Evolutionary conservation across 2,797 vertebrate genomes (phyloP).

Genomic region (Danionella dracula): DNA sequence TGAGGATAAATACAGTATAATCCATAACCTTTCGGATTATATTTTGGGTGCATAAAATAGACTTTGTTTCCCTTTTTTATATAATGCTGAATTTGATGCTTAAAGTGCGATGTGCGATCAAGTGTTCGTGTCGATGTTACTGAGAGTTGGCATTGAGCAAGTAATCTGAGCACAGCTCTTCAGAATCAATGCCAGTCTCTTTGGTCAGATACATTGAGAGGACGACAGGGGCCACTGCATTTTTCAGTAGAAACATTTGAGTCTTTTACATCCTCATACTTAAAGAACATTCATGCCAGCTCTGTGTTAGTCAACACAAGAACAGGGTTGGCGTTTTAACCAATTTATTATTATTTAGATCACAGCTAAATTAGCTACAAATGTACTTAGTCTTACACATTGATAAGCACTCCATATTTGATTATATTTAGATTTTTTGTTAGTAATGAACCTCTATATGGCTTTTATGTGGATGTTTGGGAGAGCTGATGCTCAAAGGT

Average conservation of each 20-base stretch:
- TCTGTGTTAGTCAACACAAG: too few species aligned
- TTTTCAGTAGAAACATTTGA: too few species aligned
- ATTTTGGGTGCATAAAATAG: too few species aligned
- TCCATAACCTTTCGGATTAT: too few species aligned
- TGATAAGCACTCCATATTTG: too few species aligned
- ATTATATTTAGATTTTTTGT: too few species aligned
- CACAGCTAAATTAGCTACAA: neutral
- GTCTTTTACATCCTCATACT: too few species aligned
- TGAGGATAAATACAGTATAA: too few species aligned
- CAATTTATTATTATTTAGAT: neutral
- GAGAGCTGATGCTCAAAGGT: slow-evolving; percentile 67
- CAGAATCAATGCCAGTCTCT: slow-evolving; percentile 77
- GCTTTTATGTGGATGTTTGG: slow-evolving; percentile 65
- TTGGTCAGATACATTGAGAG: slow-evolving; percentile 58
- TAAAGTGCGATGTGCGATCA: slow-evolving; percentile 17
- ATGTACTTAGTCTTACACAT: too few species aligned
- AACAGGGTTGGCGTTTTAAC: neutral
- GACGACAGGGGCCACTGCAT: slow-evolving; percentile 37
- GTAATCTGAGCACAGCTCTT: slow-evolving; percentile 71
- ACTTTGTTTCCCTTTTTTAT: neutral
- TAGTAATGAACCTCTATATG: slow-evolving; percentile 33
- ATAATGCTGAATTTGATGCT: slow-evolving; percentile 13
- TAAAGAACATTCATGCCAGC: too few species aligned
- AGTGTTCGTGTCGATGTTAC: slow-evolving; percentile 34
- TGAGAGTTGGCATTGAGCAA: slow-evolving; percentile 65